Evolutionary conservation across 2,888 invertebrate genomes (phyloP).

Genomic region (Nematopogon swammerdamellus): DNA sequence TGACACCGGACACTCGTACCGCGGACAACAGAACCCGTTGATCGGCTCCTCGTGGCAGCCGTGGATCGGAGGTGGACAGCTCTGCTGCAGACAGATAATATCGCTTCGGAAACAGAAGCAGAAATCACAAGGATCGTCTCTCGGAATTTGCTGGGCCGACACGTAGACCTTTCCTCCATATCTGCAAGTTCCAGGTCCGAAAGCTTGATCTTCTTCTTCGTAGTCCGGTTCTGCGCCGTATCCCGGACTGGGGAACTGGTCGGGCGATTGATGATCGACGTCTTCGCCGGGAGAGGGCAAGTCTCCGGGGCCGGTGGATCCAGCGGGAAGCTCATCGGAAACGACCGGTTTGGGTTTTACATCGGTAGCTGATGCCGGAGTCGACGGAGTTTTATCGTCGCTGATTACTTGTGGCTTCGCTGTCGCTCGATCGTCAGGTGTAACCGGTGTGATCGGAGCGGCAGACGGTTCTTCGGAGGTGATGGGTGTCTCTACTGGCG

Average conservation of each 20-base stretch:
- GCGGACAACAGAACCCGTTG: constrained; percentile 90
- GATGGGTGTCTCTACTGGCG: too few species aligned
- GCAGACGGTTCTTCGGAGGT: constrained; percentile 13
- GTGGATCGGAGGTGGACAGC: constrained; percentile 91
- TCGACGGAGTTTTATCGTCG: constrained; percentile 5
- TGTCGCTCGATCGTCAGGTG: too few species aligned
- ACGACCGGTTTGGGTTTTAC: constrained; percentile 26
- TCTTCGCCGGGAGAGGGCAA: constrained; percentile 31
- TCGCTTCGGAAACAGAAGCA: constrained; percentile 97
- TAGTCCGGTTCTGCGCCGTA: constrained; percentile 64
- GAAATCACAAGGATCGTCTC: constrained; percentile 94
- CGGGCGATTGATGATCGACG: constrained; percentile 15
- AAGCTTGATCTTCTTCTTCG: constrained; percentile 73
- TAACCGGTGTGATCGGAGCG: constrained; percentile 7
- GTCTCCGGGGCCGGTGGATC: constrained; percentile 25
- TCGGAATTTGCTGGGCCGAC: constrained; percentile 91
- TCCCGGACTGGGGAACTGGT: constrained; percentile 30
- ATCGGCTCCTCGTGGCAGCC: constrained; percentile 92
- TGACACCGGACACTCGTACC: constrained; percentile 90
- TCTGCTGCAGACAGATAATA: constrained; percentile 92
- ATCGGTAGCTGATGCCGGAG: constrained; percentile 12
- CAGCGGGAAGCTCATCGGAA: constrained; percentile 5
- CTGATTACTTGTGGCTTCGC: not conserved
- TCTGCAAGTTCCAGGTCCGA: constrained; percentile 87
- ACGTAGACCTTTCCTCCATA: constrained; percentile 92